Percentiles rank a stretch among this genome's conserved stretches.
Conservation (phyloP, 2,797 vertebrate genomes). For the Brachyalestes nurse region DNA sequence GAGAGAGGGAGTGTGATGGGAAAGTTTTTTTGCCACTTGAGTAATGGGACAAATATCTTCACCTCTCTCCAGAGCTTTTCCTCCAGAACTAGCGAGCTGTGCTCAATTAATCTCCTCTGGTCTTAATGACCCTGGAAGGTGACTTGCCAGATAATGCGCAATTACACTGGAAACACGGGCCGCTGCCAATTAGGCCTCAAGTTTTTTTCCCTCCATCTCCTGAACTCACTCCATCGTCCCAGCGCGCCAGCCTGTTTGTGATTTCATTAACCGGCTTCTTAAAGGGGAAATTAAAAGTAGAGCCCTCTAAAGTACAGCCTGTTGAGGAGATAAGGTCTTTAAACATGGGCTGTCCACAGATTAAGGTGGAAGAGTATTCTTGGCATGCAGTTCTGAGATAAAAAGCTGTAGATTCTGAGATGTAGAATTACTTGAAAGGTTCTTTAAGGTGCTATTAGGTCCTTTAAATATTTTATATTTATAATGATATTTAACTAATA, state of each 20-base stretch:
- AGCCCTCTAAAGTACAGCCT: constrained; percentile 67
- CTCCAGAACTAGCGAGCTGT: constrained; percentile 61
- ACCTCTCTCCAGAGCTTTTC: constrained; percentile 57
- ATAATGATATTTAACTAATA: too few relatives aligned
- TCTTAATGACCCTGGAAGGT: constrained; percentile 84
- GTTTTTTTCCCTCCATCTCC: constrained; percentile 69
- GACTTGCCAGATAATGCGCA: constrained; percentile 82
- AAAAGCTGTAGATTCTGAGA: too few relatives aligned
- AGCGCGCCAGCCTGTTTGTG: constrained; percentile 76
- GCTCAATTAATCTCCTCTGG: constrained; percentile 82
- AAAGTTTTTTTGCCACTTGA: constrained; percentile 69
- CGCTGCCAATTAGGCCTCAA: constrained; percentile 81
- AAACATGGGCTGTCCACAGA: constrained; percentile 51
- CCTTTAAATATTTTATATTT: too few relatives aligned
- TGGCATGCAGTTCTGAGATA: background rate
- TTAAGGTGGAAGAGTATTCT: constrained; percentile 30
- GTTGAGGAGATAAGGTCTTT: constrained; percentile 54
- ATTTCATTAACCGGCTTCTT: constrained; percentile 81
- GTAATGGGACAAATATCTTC: constrained; percentile 78
- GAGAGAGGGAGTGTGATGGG: constrained; percentile 13
- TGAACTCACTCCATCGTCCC: constrained; percentile 70
- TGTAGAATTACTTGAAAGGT: too few relatives aligned
- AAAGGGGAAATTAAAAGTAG: constrained; percentile 76
- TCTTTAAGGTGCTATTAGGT: too few relatives aligned
- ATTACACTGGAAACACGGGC: constrained; percentile 81